A percentile compares a stretch with the other conserved stretches of the same genome.
phyloP scores from a whole-genome alignment of 2,888 invertebrate species.

The Leptogaster cylindrica region DNA sequence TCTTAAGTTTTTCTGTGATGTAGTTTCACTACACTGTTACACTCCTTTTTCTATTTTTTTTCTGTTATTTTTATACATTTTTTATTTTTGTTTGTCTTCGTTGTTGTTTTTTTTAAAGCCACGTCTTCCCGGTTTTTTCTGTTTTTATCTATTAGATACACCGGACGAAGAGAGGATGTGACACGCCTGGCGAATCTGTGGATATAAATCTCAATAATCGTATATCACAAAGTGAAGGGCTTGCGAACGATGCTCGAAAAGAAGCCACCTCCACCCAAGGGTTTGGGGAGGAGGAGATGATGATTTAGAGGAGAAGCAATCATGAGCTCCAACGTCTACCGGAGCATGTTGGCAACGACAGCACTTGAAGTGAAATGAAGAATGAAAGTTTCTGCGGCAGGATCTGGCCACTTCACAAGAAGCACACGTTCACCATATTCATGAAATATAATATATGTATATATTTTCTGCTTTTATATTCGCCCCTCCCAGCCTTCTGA shows the following conservation, averaged over 20 bases:
- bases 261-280: not conserved
- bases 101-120: slow-evolving; percentile 28
- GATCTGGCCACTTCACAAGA: not conserved
- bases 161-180: slow-evolving; percentile 33
- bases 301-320: slow-evolving; percentile 31
- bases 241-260: not conserved
- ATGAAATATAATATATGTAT: too few relatives aligned
- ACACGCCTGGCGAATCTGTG: slow-evolving; percentile 45
- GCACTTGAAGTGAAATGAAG: slow-evolving; percentile 22
- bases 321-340: slow-evolving; percentile 28
- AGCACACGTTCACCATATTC: too few relatives aligned
- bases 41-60: slow-evolving; percentile 5
- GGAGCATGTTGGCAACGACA: slow-evolving; percentile 29
- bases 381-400: slow-evolving; percentile 9
- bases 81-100: too few relatives aligned
- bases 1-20: slow-evolving; percentile 21
- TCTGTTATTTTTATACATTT: slow-evolving; percentile 18
- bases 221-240: slow-evolving; percentile 54
- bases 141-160: slow-evolving; percentile 42
- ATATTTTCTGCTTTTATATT: too few relatives aligned
- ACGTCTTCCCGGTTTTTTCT: slow-evolving; percentile 14
- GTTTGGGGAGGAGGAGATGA: not conserved
- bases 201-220: slow-evolving; percentile 61
- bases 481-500: too few relatives aligned
- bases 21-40: not conserved